Evolutionary conservation across 2,113 vertebrate species (phyloP).

Genomic region (Collichthys lucidus): DNA sequence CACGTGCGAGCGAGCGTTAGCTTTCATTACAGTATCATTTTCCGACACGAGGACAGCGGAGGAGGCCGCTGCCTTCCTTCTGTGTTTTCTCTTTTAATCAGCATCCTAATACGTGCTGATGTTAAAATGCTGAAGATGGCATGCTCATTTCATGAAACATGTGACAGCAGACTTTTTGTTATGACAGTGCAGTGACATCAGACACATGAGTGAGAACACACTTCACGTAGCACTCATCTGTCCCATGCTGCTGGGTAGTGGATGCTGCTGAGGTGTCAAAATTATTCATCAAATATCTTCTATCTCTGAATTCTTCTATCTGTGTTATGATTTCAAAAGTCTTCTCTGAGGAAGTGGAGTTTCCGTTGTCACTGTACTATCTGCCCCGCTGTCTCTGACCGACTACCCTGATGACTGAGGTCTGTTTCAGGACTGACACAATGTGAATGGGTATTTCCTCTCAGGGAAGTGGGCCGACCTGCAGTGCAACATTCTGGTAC

Average conservation of each 20-base stretch:
- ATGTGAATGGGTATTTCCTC: conserved; percentile 41
- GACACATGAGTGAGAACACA: neutral
- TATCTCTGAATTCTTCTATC: too few species aligned
- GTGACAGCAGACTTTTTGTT: neutral
- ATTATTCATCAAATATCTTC: neutral
- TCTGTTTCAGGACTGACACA: neutral
- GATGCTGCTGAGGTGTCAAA: neutral
- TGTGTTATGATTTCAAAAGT: conserved; percentile 9
- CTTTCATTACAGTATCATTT: neutral
- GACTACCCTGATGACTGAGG: conserved; percentile 24
- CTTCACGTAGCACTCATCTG: neutral
- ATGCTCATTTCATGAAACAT: neutral
- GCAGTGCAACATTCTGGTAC: neutral
- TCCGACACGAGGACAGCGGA: neutral
- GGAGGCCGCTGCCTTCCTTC: neutral
- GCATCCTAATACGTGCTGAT: neutral
- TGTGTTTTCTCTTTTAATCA: neutral
- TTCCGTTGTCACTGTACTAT: conserved; percentile 28
- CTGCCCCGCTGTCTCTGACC: neutral
- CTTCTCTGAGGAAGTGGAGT: conserved; percentile 21
- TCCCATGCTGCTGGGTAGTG: neutral
- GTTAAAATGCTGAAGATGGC: neutral
- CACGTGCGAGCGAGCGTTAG: neutral
- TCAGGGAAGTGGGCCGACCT: neutral
- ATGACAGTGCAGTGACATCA: too few species aligned